Conservation (phyloP, 2,113 vertebrate genomes). For the Thomomys bottae region DNA sequence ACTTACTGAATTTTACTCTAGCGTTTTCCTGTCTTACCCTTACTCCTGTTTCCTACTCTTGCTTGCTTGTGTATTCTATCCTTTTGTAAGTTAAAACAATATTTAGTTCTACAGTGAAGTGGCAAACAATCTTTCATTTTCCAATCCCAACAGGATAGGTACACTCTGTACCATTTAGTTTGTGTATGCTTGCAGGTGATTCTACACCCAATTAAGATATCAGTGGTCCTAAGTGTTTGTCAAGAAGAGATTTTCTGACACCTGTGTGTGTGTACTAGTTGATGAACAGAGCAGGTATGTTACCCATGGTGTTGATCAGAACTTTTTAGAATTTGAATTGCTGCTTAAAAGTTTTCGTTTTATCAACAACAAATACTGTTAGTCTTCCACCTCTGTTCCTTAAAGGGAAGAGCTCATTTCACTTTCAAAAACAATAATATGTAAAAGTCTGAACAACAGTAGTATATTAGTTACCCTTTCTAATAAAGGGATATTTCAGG, state of each 20-base stretch:
- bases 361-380: not conserved
- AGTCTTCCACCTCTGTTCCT: not conserved
- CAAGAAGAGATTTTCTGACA: not conserved
- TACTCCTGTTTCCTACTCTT: not conserved
- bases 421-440: not conserved
- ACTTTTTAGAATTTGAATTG: not conserved
- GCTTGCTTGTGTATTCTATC: not conserved
- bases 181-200: not conserved
- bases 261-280: not conserved
- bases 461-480: not conserved
- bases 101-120: not conserved
- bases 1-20: not conserved
- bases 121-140: not conserved
- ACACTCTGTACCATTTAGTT: not conserved
- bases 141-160: not conserved
- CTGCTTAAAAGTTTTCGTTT: not conserved
- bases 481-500: not conserved
- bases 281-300: not conserved
- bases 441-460: not conserved
- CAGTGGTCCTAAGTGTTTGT: not conserved
- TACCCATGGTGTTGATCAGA: too few relatives aligned
- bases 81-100: not conserved
- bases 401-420: not conserved
- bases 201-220: not conserved
- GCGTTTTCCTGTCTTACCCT: not conserved